Evolutionary conservation across 2,113 vertebrate species (phyloP), one percentile per base, ranked within the genome.

Genomic region (Gulo gulo): DNA sequence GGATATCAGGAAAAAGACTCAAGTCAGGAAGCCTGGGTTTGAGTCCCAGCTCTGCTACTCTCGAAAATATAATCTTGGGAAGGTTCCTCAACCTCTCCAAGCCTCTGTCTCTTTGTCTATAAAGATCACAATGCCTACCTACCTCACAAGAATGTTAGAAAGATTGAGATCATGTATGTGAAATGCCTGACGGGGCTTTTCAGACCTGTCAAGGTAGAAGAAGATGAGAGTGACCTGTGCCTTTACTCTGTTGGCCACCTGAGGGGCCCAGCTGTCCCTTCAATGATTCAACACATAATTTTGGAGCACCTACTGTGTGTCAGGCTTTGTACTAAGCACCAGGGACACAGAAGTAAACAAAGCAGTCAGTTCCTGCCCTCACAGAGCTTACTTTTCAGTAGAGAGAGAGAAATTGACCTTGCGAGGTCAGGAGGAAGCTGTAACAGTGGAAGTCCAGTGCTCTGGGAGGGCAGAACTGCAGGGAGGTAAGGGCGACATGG

Each of bases 401-500:
- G 15, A 88, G 50, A 50, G 31, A 82, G 11, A 39, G 73, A 61
- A 42, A 14, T 0, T 10, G 39, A 73, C 55, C 34, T 11, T 5
- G 34, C 7, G n/a, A 74, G 24, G 63, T 16, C 29, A 47, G 50
- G 23, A 24, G 21, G 24, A 18, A 88, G 34, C 4, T 14, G 16
- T 59, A 31, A 26, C 24, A 31, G 6, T 8, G 21, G 29, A 59
- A 83, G 45, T 52, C 42, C 24, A 47, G 42, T 47, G 23, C 67
- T 91, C 47, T 9, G 20, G 36, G 52, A 80, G 45, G 74, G 29
- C 39, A 42, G 47, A 18, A 26, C 18, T 15, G 23, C 18, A 9
- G 7, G 23, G 31, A 6, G 12, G 5, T 15, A 8, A 9, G 0
- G 7, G 14, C 16, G 29, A 24, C 1, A 3, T 24, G 69, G 10